A percentile compares a stretch with the other conserved stretches of the same genome.
These are phyloP conservation scores for Acanthurus tractus DNA, from an alignment of 2,797 vertebrate species.

Conservation along the genomic window DNA sequence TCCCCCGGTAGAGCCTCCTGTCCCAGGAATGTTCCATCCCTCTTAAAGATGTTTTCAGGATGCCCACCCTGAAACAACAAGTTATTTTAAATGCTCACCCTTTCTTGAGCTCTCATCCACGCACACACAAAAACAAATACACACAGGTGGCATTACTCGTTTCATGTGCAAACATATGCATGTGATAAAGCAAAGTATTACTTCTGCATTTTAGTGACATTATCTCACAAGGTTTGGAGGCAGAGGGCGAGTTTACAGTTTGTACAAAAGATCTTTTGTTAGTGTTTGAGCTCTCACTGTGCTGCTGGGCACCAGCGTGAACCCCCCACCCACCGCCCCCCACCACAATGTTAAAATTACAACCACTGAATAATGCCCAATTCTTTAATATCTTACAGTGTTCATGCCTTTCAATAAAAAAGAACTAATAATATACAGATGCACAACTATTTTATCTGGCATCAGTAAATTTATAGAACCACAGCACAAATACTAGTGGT, in stretches of 20 bases:
- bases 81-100: conserved; percentile 57
- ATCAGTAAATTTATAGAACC: too few species aligned
- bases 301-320: too few species aligned
- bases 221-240: conserved; percentile 77
- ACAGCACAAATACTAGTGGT: too few species aligned
- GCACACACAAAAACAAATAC: background rate
- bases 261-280: conserved; percentile 72
- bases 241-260: conserved; percentile 65
- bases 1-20: conserved; percentile 65
- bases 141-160: conserved; percentile 42
- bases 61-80: conserved; percentile 72
- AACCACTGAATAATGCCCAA: too few species aligned
- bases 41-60: conserved; percentile 73
- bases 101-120: too few species aligned
- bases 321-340: too few species aligned
- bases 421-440: too few species aligned
- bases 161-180: conserved; percentile 33
- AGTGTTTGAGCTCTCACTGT: conserved; percentile 19
- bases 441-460: too few species aligned
- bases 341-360: too few species aligned
- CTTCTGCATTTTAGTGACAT: conserved; percentile 70
- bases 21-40: conserved; percentile 76
- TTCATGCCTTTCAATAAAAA: too few species aligned
- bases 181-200: conserved; percentile 49
- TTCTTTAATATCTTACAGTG: too few species aligned